Conservation (phyloP, 2,888 invertebrate species). For the Lasioglossum villosulum region DNA sequence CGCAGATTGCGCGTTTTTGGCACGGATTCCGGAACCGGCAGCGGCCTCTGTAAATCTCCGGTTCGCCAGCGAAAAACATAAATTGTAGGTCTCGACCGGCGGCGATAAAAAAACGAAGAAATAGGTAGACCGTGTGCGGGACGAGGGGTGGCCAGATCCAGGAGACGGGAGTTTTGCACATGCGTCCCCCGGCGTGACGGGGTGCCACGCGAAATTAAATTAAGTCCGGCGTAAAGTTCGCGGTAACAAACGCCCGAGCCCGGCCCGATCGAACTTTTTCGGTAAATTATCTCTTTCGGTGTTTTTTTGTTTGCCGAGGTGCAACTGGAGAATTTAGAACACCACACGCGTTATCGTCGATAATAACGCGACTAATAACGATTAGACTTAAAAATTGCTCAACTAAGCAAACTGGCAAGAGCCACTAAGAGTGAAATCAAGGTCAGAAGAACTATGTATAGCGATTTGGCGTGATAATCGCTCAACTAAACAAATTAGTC, state of each 20-base stretch:
- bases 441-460: too few relatives aligned
- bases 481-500: too few relatives aligned
- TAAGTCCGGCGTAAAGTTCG: constrained; percentile 22
- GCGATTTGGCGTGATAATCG: too few relatives aligned
- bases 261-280: neutral
- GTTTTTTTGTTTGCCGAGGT: neutral
- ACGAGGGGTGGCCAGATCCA: neutral
- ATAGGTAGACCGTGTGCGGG: neutral
- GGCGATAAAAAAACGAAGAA: neutral
- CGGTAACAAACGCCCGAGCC: constrained; percentile 7
- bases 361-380: too few relatives aligned
- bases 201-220: constrained; percentile 42
- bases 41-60: constrained; percentile 25
- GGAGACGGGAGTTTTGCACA: neutral
- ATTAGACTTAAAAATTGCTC: too few relatives aligned
- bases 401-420: too few relatives aligned
- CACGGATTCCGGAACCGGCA: constrained; percentile 47
- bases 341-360: neutral
- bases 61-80: constrained; percentile 36
- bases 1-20: constrained; percentile 52
- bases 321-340: neutral
- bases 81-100: constrained; percentile 21
- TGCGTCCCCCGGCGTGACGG: constrained; percentile 14
- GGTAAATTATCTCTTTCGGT: neutral
- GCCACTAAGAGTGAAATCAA: too few relatives aligned